Evolutionary conservation across 2,888 invertebrate genomes (phyloP).

Genomic region (Cyaniris semiargus): DNA sequence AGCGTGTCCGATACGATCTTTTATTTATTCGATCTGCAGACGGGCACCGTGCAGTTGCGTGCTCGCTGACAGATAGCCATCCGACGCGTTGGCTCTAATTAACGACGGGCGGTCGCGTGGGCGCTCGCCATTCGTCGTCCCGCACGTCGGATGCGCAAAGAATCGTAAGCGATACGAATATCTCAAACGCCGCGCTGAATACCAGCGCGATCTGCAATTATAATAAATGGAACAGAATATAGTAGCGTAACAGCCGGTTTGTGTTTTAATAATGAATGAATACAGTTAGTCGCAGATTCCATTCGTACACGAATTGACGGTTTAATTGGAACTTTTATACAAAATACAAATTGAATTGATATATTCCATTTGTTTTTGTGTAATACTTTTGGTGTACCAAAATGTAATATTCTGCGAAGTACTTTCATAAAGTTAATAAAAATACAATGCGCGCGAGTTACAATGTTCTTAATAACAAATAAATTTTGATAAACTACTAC

Average conservation of each 20-base stretch:
- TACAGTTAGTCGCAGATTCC: constrained; percentile 27
- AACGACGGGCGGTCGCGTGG: constrained; percentile 72
- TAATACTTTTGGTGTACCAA: neutral
- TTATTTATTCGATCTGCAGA: constrained; percentile 42
- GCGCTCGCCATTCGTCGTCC: constrained; percentile 69
- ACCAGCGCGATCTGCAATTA: constrained; percentile 64
- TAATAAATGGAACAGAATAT: constrained; percentile 66
- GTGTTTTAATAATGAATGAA: constrained; percentile 39
- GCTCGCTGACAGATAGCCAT: constrained; percentile 73
- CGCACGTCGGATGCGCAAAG: constrained; percentile 71
- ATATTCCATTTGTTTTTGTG: constrained; percentile 6
- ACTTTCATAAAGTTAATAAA: neutral
- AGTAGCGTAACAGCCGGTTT: constrained; percentile 52
- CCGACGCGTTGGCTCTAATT: constrained; percentile 70
- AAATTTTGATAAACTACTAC: no score
- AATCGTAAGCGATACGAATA: constrained; percentile 76
- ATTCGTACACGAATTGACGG: constrained; percentile 30
- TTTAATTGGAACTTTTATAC: constrained; percentile 23
- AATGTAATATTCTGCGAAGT: neutral
- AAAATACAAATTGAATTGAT: constrained; percentile 15
- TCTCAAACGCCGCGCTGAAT: constrained; percentile 63
- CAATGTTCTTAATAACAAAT: no score
- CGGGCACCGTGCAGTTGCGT: constrained; percentile 63
- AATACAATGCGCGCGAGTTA: neutral
- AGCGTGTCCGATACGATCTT: constrained; percentile 36